Conservation (phyloP, 2,113 vertebrate genomes). For the Xenopus laevis region DNA sequence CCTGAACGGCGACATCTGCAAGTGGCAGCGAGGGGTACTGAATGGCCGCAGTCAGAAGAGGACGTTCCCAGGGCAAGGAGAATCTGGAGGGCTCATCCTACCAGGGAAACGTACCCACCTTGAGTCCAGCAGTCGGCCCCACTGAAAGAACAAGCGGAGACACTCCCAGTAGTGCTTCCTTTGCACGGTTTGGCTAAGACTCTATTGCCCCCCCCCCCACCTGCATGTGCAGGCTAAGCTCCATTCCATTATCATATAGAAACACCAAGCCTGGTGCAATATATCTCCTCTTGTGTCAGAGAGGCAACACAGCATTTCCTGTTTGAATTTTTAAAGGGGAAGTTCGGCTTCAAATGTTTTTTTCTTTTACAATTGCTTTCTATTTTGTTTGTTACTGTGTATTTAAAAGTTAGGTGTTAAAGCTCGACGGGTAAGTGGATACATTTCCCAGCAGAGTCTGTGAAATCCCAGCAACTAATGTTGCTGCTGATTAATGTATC, state of each 20-base stretch:
- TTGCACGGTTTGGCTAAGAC: background rate
- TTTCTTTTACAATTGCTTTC: no score
- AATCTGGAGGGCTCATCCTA: slow-evolving; percentile 53
- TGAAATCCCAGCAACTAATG: no score
- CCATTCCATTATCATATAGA: background rate
- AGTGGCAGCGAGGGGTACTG: slow-evolving; percentile 77
- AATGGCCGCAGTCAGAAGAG: slow-evolving; percentile 74
- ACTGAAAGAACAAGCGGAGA: slow-evolving; percentile 59
- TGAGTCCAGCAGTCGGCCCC: slow-evolving; percentile 91
- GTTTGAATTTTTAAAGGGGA: no score
- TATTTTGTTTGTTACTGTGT: no score
- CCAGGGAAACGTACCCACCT: slow-evolving; percentile 77
- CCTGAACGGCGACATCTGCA: slow-evolving; percentile 87
- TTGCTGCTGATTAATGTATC: no score
- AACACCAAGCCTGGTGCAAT: background rate
- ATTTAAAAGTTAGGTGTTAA: no score
- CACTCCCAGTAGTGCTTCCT: background rate
- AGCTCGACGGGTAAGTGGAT: no score
- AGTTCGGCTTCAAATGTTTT: no score
- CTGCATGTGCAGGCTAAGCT: background rate
- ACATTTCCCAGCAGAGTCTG: no score
- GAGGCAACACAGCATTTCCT: no score
- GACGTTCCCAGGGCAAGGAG: slow-evolving; percentile 66
- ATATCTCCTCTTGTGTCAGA: no score
- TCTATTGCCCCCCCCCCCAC: background rate